phyloP scores from a whole-genome alignment of 1,140 invertebrate species.

The Drosophila tsacasi region DNA sequence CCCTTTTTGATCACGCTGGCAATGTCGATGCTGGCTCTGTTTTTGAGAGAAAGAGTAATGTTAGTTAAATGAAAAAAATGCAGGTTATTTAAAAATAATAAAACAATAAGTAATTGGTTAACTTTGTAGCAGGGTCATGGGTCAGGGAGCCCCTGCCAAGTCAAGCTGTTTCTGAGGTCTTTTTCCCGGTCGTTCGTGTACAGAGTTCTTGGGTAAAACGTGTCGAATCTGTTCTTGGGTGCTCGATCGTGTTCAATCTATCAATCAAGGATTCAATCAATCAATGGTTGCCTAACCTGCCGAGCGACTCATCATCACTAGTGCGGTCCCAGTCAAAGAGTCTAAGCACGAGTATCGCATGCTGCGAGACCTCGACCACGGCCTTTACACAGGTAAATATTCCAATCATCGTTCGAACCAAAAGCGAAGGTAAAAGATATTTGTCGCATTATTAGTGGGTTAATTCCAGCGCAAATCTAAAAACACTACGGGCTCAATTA shows the following conservation, averaged over 20 bases:
- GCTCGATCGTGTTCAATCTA: slow-evolving; percentile 35
- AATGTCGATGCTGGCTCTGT: slow-evolving; percentile 89
- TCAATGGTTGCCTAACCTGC: slow-evolving; percentile 88
- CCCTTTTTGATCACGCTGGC: slow-evolving; percentile 89
- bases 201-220: slow-evolving; percentile 5
- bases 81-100: slow-evolving; percentile 1
- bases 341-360: slow-evolving; percentile 85
- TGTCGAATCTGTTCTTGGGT: slow-evolving; percentile 1
- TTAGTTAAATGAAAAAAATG: slow-evolving; percentile 2
- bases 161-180: slow-evolving; percentile 5
- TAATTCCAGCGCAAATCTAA: slow-evolving; percentile 43
- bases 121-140: slow-evolving; percentile 20
- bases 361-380: slow-evolving; percentile 85
- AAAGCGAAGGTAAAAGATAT: slow-evolving; percentile 68
- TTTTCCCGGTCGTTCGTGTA: slow-evolving; percentile 4
- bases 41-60: not conserved
- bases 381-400: slow-evolving; percentile 51
- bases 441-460: slow-evolving; percentile 61
- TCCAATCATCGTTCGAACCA: slow-evolving; percentile 56
- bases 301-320: slow-evolving; percentile 91
- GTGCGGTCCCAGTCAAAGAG: slow-evolving; percentile 93
- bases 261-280: slow-evolving; percentile 37
- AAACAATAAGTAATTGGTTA: slow-evolving; percentile 27
- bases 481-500: slow-evolving; percentile 17
- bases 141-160: slow-evolving; percentile 7